Conservation (phyloP, 2,113 vertebrate genomes). For the Aepyceros melampus region DNA sequence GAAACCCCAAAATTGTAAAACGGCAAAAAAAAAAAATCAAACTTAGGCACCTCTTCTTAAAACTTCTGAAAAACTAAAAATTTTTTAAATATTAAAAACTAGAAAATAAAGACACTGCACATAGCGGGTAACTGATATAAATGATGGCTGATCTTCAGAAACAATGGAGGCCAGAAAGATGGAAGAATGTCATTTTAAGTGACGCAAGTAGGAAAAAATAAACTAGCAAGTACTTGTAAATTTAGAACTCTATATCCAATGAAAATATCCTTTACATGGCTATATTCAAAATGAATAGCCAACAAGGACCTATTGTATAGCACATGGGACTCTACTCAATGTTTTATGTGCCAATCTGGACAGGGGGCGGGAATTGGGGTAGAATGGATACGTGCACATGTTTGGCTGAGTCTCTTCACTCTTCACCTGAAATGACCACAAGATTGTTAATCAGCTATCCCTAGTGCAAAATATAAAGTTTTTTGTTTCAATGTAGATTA, state of each 20-base stretch:
- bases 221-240: not conserved
- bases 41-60: not conserved
- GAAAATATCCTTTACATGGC: not conserved
- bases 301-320: not conserved
- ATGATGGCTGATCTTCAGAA: not conserved
- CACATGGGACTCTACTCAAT: not conserved
- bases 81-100: not conserved
- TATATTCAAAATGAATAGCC: not conserved
- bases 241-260: not conserved
- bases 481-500: not conserved
- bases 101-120: not conserved
- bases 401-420: not conserved
- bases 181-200: not conserved
- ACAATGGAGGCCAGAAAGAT: not conserved
- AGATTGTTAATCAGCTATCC: not conserved
- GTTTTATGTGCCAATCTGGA: not conserved
- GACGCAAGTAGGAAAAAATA: not conserved
- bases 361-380: fast-evolving
- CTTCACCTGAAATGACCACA: not conserved
- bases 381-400: not conserved
- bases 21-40: not conserved
- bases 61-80: not conserved
- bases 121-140: not conserved
- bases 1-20: not conserved
- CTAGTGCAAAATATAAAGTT: not conserved